Percentiles rank a stretch among this genome's conserved stretches.
Evolutionary conservation across 2,113 vertebrate genomes (phyloP).

Genomic region (Periophthalmodon schlosseri): DNA sequence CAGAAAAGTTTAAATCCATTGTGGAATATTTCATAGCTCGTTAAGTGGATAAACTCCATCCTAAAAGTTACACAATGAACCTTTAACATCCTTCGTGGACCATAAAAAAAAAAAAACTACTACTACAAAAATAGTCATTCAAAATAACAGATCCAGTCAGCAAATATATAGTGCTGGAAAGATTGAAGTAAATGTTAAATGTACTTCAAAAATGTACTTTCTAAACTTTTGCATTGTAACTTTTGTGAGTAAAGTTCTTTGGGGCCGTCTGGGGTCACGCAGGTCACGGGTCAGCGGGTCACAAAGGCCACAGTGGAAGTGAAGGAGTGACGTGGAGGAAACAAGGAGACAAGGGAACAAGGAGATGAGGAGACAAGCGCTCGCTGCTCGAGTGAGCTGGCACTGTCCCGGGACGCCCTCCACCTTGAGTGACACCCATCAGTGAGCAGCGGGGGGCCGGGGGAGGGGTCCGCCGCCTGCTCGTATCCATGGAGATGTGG

Average conservation of each 20-base stretch:
- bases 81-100: too few relatives aligned
- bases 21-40: too few relatives aligned
- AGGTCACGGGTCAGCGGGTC: constrained; percentile 58
- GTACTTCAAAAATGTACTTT: too few relatives aligned
- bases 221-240: neutral
- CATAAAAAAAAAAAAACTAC: too few relatives aligned
- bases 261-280: constrained; percentile 13
- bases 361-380: constrained; percentile 64
- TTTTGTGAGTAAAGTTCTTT: neutral
- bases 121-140: too few relatives aligned
- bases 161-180: too few relatives aligned
- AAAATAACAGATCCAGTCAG: too few relatives aligned
- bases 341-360: constrained; percentile 13
- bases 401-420: constrained; percentile 52
- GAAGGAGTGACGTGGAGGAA: constrained; percentile 10
- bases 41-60: too few relatives aligned
- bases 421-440: constrained; percentile 66
- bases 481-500: too few relatives aligned
- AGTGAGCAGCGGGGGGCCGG: constrained; percentile 46
- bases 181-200: too few relatives aligned
- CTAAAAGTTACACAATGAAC: too few relatives aligned
- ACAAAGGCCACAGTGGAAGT: constrained; percentile 42
- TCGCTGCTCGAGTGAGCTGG: constrained; percentile 46
- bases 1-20: too few relatives aligned
- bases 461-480: constrained; percentile 8